Percentiles rank a stretch among this genome's conserved stretches.
These are phyloP conservation scores for Epinotia ramella DNA, from an alignment of 2,888 invertebrate species.

Conservation along the genomic window DNA sequence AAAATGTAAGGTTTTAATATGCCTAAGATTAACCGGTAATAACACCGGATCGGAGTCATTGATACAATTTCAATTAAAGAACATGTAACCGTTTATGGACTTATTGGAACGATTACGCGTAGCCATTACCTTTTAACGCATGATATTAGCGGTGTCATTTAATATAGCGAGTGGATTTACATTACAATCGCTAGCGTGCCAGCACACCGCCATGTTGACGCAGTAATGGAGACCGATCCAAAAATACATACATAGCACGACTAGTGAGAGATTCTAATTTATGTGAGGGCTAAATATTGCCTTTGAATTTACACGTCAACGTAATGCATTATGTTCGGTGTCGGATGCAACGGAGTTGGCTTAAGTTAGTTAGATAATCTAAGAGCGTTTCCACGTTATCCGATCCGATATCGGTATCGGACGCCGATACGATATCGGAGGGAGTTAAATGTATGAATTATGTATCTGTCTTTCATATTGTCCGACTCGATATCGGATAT, in stretches of 20 bases:
- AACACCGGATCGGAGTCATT: background rate
- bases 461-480: too few species aligned
- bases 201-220: constrained; percentile 58
- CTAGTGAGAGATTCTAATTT: constrained; percentile 47
- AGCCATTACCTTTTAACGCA: constrained; percentile 22
- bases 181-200: constrained; percentile 51
- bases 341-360: background rate
- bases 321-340: constrained; percentile 13
- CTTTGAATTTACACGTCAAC: constrained; percentile 35
- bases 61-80: constrained; percentile 14
- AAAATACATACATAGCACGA: constrained; percentile 63
- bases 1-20: background rate
- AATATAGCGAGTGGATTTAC: constrained; percentile 37
- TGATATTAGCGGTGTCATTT: constrained; percentile 34
- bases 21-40: background rate
- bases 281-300: constrained; percentile 43
- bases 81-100: constrained; percentile 13
- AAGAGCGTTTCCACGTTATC: too few species aligned
- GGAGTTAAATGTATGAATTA: too few species aligned
- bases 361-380: background rate
- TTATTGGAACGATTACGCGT: constrained; percentile 5
- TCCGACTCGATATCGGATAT: too few species aligned
- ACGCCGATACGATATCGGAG: too few species aligned
- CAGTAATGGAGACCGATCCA: constrained; percentile 64
- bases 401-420: too few species aligned